A percentile compares a stretch with the other conserved stretches of the same genome.
phyloP scores from a whole-genome alignment of 2,797 vertebrate species.

The Hydrolagus colliei region DNA sequence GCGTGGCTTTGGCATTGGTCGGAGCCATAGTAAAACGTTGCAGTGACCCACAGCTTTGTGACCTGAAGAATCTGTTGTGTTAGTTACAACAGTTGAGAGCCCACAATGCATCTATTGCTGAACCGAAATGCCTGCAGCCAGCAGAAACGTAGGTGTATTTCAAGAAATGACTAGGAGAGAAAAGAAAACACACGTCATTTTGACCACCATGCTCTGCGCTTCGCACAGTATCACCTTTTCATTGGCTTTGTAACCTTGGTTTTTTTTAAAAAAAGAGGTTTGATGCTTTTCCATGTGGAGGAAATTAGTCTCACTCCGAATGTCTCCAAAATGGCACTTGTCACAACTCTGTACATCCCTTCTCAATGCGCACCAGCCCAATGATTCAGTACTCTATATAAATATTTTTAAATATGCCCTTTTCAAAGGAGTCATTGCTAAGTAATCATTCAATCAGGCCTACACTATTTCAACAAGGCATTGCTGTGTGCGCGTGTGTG shows the following conservation, averaged over 20 bases:
- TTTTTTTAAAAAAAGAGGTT: too few relatives aligned
- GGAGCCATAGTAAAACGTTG: background rate
- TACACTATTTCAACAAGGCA: background rate
- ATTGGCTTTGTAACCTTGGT: too few relatives aligned
- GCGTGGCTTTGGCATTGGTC: background rate
- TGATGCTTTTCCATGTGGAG: too few relatives aligned
- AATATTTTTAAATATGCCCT: background rate
- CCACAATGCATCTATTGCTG: background rate
- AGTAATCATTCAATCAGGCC: background rate
- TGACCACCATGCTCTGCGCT: background rate
- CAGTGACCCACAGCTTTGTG: background rate
- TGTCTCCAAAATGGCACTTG: too few relatives aligned
- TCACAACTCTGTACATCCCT: background rate
- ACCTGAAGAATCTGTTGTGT: background rate
- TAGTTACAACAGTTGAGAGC: background rate
- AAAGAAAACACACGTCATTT: background rate
- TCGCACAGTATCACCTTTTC: too few relatives aligned
- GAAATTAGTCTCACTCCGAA: too few relatives aligned
- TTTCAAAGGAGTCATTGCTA: background rate
- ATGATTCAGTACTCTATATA: background rate
- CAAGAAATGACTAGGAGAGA: background rate
- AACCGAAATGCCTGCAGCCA: background rate
- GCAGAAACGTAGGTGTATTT: background rate
- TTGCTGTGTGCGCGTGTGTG: background rate
- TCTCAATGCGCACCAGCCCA: background rate